Base-by-base conservation (phyloP, 2,888 invertebrate species). In the Fragum fragum region DNA sequence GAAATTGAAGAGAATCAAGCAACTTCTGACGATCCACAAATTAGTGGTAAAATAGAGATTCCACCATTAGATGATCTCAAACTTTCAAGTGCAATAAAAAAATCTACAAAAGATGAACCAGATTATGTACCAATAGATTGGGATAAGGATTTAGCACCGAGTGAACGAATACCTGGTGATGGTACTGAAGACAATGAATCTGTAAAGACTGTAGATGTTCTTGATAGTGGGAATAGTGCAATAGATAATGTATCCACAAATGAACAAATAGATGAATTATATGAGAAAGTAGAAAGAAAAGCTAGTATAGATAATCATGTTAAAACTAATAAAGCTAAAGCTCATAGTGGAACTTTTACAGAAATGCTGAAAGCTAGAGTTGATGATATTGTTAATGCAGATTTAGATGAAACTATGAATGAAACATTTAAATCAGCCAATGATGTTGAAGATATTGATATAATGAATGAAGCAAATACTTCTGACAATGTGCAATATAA, bases 21-120 rank as follows among this genome's bases (percentile, higher is more conserved):
- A 2, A 21, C 32, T 32, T 26, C 23, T 3, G 70, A 52, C 14
- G 55, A 66, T 39, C 32, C 36, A 18, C n/a, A 28, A 36, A 5
- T 14, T 9, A 76, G 71, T n/a, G 72, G 72, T 28, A 74, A 72
- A 59, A 74, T 85, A 68, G 74, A 80, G 61, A 82, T 85, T 21
- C 85, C 85, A 63, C 82, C 82, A 23, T 26, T 85, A 59, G 82
- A 85, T 61, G 80, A 82, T 66, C n/a, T 80, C 2, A 83, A 78
- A 55, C 66, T 85, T 16, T 29, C 32, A 26, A 75, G 75, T 81
- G 80, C 85, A 73, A 78, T 82, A 66, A 76, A 71, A 32, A 81
- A 78, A 39, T 72, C 61, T 57, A 73, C 76, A 36, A 78, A 73
- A 53, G 75, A 77, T 11, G 26, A 47, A 18, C 23, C 55, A 0